phyloP scores from a whole-genome alignment of 2,113 vertebrate genomes.

The Hippocampus mohnikei region DNA sequence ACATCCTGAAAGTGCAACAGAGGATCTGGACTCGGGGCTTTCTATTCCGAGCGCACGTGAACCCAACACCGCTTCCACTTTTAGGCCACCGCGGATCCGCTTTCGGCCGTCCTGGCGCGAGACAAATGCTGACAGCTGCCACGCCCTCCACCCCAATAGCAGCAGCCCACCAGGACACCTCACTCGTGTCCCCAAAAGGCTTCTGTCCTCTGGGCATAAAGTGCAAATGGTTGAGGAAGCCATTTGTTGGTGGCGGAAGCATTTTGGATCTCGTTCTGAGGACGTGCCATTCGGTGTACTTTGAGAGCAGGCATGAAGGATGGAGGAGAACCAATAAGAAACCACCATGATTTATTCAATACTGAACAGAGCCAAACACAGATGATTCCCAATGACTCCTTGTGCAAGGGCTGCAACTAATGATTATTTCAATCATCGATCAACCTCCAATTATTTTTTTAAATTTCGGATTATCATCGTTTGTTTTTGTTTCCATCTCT shows the following conservation, averaged over 20 bases:
- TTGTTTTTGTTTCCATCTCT: too few relatives aligned
- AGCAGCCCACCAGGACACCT: background rate
- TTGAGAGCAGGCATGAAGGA: background rate
- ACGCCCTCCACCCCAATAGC: background rate
- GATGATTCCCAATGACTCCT: background rate
- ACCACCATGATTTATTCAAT: background rate
- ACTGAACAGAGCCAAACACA: background rate
- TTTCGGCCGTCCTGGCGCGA: constrained; percentile 20
- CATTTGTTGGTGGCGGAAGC: background rate
- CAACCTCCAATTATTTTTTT: too few relatives aligned
- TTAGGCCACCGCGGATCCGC: constrained; percentile 45
- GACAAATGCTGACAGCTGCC: constrained; percentile 24
- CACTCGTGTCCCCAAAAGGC: background rate
- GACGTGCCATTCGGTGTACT: background rate
- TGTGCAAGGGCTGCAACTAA: too few relatives aligned
- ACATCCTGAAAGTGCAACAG: background rate
- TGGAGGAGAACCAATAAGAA: background rate
- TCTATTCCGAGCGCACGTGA: constrained; percentile 49
- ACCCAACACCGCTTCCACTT: constrained; percentile 55
- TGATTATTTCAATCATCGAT: too few relatives aligned
- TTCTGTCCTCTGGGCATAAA: background rate
- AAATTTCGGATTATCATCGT: too few relatives aligned
- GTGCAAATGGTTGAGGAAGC: background rate
- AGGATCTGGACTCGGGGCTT: background rate
- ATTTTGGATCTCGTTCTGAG: background rate